These are phyloP conservation scores for Trinectes maculatus DNA, from an alignment of 2,113 vertebrate species.

Conservation along the genomic window DNA sequence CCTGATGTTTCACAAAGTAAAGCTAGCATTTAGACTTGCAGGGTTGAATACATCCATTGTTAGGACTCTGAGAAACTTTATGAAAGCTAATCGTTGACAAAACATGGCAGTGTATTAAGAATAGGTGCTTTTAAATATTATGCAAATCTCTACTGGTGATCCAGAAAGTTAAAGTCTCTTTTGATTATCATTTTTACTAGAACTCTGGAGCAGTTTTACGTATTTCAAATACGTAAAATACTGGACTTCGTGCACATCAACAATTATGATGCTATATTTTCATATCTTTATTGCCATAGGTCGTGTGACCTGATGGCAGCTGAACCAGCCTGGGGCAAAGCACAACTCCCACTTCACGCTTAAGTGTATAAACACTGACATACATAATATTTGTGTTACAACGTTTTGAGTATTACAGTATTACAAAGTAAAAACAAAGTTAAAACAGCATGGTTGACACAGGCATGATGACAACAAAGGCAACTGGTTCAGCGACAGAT, in stretches of 20 bases:
- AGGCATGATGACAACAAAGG: constrained; percentile 17
- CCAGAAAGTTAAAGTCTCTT: not conserved
- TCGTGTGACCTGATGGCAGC: not conserved
- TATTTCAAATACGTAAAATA: not conserved
- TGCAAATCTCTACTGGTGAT: not conserved
- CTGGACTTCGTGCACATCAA: not conserved
- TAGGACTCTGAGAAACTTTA: not conserved
- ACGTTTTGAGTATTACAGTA: too few relatives aligned
- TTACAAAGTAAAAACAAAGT: too few relatives aligned
- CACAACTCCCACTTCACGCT: not conserved
- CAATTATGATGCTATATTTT: not conserved
- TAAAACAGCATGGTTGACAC: not conserved
- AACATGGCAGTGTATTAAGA: not conserved
- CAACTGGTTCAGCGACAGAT: constrained; percentile 16
- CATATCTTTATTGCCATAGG: not conserved
- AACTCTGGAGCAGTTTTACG: constrained; percentile 12
- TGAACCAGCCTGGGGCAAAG: not conserved
- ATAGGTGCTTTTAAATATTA: not conserved
- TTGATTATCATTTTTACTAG: not conserved
- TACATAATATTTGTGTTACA: not conserved
- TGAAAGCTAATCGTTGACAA: not conserved
- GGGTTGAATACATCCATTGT: not conserved
- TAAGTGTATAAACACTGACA: not conserved
- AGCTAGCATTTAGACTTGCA: not conserved
- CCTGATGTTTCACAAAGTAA: not conserved